phyloP scores from a whole-genome alignment of 2,888 invertebrate species.

The Apotomis turbidana region DNA sequence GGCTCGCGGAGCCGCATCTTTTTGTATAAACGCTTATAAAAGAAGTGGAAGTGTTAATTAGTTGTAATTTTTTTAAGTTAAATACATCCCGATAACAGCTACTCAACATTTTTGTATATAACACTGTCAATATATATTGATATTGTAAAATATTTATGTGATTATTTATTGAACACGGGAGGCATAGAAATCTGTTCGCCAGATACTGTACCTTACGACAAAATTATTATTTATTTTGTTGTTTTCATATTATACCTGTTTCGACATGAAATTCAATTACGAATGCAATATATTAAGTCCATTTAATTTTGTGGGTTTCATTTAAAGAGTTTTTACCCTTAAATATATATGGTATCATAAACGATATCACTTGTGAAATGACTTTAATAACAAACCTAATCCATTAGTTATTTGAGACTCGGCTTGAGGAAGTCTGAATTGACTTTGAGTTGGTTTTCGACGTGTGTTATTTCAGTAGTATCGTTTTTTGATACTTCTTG shows the following conservation, averaged over 20 bases:
- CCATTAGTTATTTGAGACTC: too few species aligned
- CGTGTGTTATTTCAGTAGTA: too few species aligned
- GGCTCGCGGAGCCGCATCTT: slow-evolving; percentile 36
- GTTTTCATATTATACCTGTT: slow-evolving; percentile 39
- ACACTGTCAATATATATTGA: slow-evolving; percentile 10
- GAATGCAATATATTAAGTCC: slow-evolving; percentile 43
- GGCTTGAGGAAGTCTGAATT: too few species aligned
- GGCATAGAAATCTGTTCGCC: slow-evolving; percentile 24
- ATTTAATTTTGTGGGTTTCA: slow-evolving; percentile 29
- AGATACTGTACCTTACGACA: slow-evolving; percentile 39
- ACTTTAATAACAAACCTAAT: too few species aligned
- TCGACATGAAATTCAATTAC: slow-evolving; percentile 43
- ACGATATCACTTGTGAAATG: too few species aligned
- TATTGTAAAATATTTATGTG: slow-evolving; percentile 35
- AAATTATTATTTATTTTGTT: slow-evolving; percentile 41
- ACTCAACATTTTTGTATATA: slow-evolving; percentile 32
- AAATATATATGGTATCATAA: too few species aligned
- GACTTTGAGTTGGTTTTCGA: too few species aligned
- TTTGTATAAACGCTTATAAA: slow-evolving; percentile 43
- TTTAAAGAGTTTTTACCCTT: background rate
- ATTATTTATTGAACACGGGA: slow-evolving; percentile 35
- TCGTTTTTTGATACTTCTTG: too few species aligned
- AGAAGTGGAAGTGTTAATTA: slow-evolving; percentile 32
- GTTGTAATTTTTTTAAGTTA: slow-evolving; percentile 39
- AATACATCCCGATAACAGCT: slow-evolving; percentile 13